Evolutionary conservation across 2,797 vertebrate genomes (phyloP).

Genomic region (Hydrocynus forskahlii): DNA sequence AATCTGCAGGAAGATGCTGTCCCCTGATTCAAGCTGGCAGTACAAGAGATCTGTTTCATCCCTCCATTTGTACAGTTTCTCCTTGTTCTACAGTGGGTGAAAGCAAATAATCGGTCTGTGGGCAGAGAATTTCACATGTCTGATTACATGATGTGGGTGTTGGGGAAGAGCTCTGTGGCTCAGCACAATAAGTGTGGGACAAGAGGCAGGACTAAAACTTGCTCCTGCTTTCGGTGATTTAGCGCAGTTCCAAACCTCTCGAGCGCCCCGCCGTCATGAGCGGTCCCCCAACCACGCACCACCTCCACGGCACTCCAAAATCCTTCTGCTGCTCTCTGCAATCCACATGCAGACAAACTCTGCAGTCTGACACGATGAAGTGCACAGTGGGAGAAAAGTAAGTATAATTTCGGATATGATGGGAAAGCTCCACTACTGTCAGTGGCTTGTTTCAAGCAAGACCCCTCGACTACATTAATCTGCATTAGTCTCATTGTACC

Average conservation of each 20-base stretch:
- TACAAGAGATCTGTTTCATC: constrained; percentile 23
- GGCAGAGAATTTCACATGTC: constrained; percentile 43
- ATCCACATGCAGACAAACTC: constrained; percentile 21
- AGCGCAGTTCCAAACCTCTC: constrained; percentile 45
- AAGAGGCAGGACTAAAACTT: constrained; percentile 38
- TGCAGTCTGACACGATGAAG: constrained; percentile 45
- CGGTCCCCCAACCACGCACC: constrained; percentile 33
- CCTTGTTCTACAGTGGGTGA: constrained; percentile 1
- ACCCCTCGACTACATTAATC: constrained; percentile 41
- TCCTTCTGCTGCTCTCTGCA: constrained; percentile 6
- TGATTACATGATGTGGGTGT: constrained; percentile 44
- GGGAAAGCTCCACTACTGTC: constrained; percentile 11
- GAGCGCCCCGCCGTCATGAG: constrained; percentile 48
- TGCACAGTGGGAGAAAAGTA: constrained; percentile 38
- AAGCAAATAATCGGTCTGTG: constrained; percentile 31
- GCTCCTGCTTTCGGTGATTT: constrained; percentile 47
- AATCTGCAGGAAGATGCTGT: constrained; percentile 24
- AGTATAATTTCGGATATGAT: constrained; percentile 36
- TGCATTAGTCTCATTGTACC: constrained; percentile 42
- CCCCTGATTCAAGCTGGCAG: constrained; percentile 25
- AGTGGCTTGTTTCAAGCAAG: constrained; percentile 21
- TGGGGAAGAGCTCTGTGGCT: constrained; percentile 35
- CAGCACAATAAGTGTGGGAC: constrained; percentile 36
- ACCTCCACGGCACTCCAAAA: constrained; percentile 39
- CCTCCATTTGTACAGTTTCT: constrained; percentile 7